Conservation (phyloP, 1,140 invertebrate species). For the Ctenoplectra terminalis region DNA sequence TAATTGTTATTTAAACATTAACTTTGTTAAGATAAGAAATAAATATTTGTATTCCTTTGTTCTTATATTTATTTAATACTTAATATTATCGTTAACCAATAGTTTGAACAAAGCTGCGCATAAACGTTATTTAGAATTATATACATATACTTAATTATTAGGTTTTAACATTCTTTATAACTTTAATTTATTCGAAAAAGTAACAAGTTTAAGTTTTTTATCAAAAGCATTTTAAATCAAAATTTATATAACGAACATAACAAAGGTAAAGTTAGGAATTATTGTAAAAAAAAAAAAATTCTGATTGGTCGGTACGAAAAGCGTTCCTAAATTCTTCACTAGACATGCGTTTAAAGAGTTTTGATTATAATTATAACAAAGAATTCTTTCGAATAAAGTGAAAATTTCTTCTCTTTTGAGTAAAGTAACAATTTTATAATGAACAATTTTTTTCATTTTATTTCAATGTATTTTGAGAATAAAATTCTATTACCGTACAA, state of each 20-base stretch:
- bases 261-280: too few relatives aligned
- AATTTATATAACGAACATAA: too few relatives aligned
- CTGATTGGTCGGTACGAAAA: constrained; percentile 16
- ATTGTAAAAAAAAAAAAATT: too few relatives aligned
- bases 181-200: neutral
- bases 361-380: neutral
- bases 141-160: too few relatives aligned
- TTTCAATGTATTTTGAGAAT: neutral
- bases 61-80: neutral
- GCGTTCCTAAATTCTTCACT: neutral
- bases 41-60: neutral
- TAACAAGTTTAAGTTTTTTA: neutral
- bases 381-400: neutral
- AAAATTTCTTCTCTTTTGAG: neutral
- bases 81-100: neutral
- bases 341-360: neutral
- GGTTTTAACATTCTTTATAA: too few relatives aligned
- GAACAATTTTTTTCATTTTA: neutral
- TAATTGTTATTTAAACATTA: neutral
- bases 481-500: neutral
- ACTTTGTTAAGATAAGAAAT: neutral
- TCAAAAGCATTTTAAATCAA: too few relatives aligned
- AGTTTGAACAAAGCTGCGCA: too few relatives aligned
- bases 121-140: too few relatives aligned
- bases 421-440: neutral